Conservation (phyloP, 1,140 invertebrate species). For the Himalopsyche phryganea region DNA sequence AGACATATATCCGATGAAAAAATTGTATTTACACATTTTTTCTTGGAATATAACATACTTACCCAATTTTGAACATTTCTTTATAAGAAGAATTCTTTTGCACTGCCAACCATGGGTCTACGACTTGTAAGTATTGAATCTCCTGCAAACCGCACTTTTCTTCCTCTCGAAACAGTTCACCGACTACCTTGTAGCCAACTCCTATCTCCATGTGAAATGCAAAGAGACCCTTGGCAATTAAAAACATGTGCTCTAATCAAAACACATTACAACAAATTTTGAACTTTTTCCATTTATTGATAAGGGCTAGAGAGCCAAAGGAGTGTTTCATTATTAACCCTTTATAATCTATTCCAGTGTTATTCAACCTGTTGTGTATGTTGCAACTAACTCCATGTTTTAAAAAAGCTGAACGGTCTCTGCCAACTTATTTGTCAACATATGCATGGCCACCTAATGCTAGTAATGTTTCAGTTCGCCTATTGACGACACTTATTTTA, state of each 20-base stretch:
- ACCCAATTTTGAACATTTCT: slow-evolving; percentile 59
- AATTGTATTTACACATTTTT: no score
- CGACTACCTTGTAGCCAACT: slow-evolving; percentile 56
- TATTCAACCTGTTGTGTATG: no score
- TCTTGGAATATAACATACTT: slow-evolving; percentile 28
- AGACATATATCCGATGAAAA: not conserved
- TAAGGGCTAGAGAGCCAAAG: no score
- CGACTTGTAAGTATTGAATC: slow-evolving; percentile 55
- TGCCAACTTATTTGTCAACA: no score
- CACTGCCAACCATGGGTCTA: slow-evolving; percentile 53
- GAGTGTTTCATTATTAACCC: not conserved
- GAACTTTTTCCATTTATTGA: no score
- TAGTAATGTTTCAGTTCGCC: no score
- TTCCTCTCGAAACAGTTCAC: slow-evolving; percentile 58
- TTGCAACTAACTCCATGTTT: no score
- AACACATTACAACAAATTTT: slow-evolving; percentile 1
- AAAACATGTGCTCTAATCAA: slow-evolving; percentile 5
- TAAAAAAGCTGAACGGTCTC: no score
- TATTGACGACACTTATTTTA: no score
- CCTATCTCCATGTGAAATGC: slow-evolving; percentile 61
- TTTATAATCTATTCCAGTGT: not conserved
- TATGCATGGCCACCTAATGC: no score
- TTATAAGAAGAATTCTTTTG: slow-evolving; percentile 57
- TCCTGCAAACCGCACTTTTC: slow-evolving; percentile 65
- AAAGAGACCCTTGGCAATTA: slow-evolving; percentile 52